Evolutionary conservation across 2,113 vertebrate genomes (phyloP).

Genomic region (Pedetes capensis): DNA sequence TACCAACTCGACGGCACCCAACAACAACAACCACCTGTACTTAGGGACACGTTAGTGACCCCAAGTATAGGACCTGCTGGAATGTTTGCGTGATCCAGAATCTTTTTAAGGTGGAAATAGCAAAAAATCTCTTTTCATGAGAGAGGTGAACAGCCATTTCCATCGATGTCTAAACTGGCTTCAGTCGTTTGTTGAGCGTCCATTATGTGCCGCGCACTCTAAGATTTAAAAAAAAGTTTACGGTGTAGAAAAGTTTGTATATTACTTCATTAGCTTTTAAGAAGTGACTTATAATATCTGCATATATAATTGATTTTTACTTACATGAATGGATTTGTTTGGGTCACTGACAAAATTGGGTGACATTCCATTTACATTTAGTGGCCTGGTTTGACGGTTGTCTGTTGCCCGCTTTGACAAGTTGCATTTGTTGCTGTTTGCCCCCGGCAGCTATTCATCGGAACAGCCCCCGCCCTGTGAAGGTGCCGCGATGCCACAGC

Average conservation of each 20-base stretch:
- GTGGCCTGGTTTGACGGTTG: not conserved
- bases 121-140: not conserved
- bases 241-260: not conserved
- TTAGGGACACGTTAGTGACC: not conserved
- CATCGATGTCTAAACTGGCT: too few species aligned
- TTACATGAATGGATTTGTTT: not conserved
- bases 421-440: constrained; percentile 20
- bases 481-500: constrained; percentile 97
- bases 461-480: constrained; percentile 96
- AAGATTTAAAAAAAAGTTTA: not conserved
- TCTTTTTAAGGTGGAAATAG: not conserved
- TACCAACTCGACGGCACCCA: too few species aligned
- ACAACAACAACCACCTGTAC: too few species aligned
- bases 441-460: constrained; percentile 89
- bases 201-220: rapidly evolving
- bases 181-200: not conserved
- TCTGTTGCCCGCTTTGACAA: not conserved
- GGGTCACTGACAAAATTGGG: not conserved
- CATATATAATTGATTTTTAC: not conserved
- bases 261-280: not conserved
- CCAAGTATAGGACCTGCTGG: not conserved
- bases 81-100: not conserved
- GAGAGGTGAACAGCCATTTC: not conserved
- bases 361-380: not conserved
- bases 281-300: not conserved